Conservation (phyloP, 2,888 invertebrate genomes). For the Petrophora chlorosata region DNA sequence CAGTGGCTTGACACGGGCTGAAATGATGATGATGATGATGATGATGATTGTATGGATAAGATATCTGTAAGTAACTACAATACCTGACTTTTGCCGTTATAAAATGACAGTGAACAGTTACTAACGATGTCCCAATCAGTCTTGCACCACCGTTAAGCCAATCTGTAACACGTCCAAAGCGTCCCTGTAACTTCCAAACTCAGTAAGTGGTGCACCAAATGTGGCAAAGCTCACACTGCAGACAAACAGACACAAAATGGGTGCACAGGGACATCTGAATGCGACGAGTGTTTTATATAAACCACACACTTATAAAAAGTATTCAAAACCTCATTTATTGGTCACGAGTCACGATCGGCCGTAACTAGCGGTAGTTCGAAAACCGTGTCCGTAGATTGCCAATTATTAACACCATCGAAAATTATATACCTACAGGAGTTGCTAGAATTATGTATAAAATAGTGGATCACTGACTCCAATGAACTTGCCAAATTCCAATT, state of each 20-base stretch:
- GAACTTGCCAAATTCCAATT: too few species aligned
- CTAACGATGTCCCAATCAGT: too few species aligned
- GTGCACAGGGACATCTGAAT: conserved; percentile 32
- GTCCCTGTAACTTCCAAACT: not conserved
- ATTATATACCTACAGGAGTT: conserved; percentile 2
- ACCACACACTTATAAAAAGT: conserved; percentile 16
- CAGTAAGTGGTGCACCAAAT: conserved; percentile 2
- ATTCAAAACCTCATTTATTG: conserved; percentile 23
- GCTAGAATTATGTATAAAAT: too few species aligned
- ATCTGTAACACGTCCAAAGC: not conserved
- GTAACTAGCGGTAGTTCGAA: conserved; percentile 2
- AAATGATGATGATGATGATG: too few species aligned
- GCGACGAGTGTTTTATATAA: conserved; percentile 20
- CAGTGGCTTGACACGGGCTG: too few species aligned
- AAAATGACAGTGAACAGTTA: too few species aligned
- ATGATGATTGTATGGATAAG: too few species aligned
- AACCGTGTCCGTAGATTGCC: not conserved
- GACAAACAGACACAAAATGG: conserved; percentile 29
- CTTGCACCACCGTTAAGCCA: too few species aligned
- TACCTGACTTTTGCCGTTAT: too few species aligned
- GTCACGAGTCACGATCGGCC: conserved; percentile 16
- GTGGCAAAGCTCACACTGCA: conserved; percentile 2
- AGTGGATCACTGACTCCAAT: too few species aligned
- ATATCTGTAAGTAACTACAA: too few species aligned
- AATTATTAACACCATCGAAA: not conserved